A percentile compares a stretch with the other conserved stretches of the same genome.
Conservation (phyloP, 2,797 vertebrate genomes). For the Rachycentron canadum region DNA sequence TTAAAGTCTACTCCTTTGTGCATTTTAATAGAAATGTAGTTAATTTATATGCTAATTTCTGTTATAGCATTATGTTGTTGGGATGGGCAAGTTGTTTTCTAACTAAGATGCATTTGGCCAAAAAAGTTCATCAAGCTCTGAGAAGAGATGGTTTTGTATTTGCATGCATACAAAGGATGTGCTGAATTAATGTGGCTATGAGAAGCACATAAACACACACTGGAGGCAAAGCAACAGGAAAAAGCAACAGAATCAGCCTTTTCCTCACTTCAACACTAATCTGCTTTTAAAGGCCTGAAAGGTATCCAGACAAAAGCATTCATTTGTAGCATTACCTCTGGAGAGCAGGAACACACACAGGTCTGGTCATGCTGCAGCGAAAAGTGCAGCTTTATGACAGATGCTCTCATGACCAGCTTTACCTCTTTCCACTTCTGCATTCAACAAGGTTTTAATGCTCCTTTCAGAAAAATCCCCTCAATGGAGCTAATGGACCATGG, state of each 20-base stretch:
- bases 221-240: constrained; percentile 4
- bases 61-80: not conserved
- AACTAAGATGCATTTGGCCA: not conserved
- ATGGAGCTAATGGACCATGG: constrained; percentile 49
- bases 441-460: constrained; percentile 48
- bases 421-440: constrained; percentile 54
- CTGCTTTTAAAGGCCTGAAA: constrained; percentile 37
- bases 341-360: constrained; percentile 26
- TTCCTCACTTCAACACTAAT: constrained; percentile 24
- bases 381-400: constrained; percentile 30
- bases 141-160: not conserved
- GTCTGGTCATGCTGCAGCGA: constrained; percentile 42
- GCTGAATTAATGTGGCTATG: not conserved
- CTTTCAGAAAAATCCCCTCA: constrained; percentile 55
- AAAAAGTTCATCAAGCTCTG: constrained; percentile 14
- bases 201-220: not conserved
- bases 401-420: constrained; percentile 40
- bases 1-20: constrained; percentile 4
- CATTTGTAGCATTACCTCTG: constrained; percentile 40
- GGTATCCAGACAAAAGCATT: constrained; percentile 30
- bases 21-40: constrained; percentile 22
- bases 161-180: constrained; percentile 24
- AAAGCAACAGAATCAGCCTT: constrained; percentile 18
- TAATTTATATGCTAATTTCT: constrained; percentile 45
- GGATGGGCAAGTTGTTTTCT: constrained; percentile 17